Base-by-base conservation (phyloP, 1,140 invertebrate species). In the Druon quercuslanigerum region DNA sequence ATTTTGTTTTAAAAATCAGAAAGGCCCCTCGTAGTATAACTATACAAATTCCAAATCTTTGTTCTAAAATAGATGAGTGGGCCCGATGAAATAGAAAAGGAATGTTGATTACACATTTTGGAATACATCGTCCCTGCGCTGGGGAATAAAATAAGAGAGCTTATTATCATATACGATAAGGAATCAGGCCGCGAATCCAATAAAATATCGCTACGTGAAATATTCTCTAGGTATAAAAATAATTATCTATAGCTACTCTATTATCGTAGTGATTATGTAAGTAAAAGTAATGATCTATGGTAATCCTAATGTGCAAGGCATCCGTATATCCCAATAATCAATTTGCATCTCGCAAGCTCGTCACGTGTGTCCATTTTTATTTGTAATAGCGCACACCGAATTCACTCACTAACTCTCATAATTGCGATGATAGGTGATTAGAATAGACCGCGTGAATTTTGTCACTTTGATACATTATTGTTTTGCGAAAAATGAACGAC, bases 131-230 rank as follows among this genome's bases (percentile, higher is more conserved):
- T 66, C 13, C 25, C 60, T 25, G 7, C 8, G 13, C 33, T 19
- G 33, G 16, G 25, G 52, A 9, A 17, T 33, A 14, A 74, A 74
- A 60, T 57, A 51, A 51, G 70, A 71, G 75, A 76, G 75, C 75
- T 76, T 76, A 76, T 76, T 50, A 46, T 57, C 46, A 57, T 57
- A 74, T 50, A 57, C n/a, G 56, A 74, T 19, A 50, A 57, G 57
- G 12, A 74, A 56, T 46, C 46, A 66, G 60, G 12, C 46, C 60
- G 33, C 9, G 33, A 40, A 13, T 66, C 16, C 16, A 33, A 16
- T 66, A 66, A 13, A 66, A 46, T 66, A 66, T 66, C 25, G 25
- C 40, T 66, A 40, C 13, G 60, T 54, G 40, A 16, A 66, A 66
- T 66, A 66, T 40, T 66, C 60, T 46, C 60, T 66, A 40, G 33